Conservation (phyloP, 2,113 vertebrate genomes). For the Odocoileus hemionus region DNA sequence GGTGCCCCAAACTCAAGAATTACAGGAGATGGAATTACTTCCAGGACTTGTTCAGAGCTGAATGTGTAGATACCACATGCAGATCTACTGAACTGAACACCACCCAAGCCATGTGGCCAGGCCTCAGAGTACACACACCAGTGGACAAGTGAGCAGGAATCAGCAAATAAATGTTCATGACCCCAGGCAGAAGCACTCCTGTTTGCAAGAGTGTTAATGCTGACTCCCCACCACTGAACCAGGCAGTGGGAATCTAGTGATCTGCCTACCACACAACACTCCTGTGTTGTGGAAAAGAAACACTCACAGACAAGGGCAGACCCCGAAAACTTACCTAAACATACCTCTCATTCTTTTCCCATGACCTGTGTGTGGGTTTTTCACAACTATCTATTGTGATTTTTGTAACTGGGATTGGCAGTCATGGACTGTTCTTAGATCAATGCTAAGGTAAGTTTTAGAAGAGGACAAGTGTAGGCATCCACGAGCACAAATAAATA, state of each 20-base stretch:
- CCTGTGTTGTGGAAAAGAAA: neutral
- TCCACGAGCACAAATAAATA: neutral
- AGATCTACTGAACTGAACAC: neutral
- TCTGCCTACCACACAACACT: neutral
- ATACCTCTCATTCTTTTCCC: neutral
- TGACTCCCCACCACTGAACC: neutral
- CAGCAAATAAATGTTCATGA: fast-evolving
- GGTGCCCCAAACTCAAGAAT: neutral
- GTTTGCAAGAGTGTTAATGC: neutral
- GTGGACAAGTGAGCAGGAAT: neutral
- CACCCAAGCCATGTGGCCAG: neutral
- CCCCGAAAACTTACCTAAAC: neutral
- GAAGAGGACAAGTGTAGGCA: neutral
- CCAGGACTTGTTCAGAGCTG: neutral
- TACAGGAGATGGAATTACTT: neutral
- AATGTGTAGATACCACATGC: fast-evolving
- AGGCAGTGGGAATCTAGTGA: neutral
- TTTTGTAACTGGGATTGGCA: neutral
- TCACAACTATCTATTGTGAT: neutral
- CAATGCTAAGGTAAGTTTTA: neutral
- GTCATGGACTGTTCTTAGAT: neutral
- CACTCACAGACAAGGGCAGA: neutral
- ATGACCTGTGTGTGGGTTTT: neutral
- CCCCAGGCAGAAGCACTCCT: neutral
- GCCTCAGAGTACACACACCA: neutral